A percentile compares a stretch with the other conserved stretches of the same genome.
Conservation (phyloP, 2,113 vertebrate genomes). For the Genyomyrus donnyi region DNA sequence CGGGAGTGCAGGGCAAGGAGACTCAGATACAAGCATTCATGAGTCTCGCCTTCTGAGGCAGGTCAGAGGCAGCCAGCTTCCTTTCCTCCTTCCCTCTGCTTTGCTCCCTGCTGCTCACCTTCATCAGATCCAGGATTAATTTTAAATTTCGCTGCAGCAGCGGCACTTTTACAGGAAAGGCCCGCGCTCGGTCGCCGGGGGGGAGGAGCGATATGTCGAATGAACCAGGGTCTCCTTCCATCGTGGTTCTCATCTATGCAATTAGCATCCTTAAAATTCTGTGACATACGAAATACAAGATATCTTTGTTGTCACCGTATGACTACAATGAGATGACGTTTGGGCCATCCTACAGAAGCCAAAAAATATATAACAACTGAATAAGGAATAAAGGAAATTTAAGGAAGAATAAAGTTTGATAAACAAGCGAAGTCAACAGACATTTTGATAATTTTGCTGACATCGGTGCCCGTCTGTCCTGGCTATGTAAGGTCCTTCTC, state of each 20-base stretch:
- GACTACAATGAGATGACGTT: no score
- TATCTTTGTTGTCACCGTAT: no score
- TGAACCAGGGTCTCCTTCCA: background rate
- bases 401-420: background rate
- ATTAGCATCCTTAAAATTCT: background rate
- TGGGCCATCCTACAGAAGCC: no score
- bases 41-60: background rate
- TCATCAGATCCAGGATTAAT: conserved; percentile 5
- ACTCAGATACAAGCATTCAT: background rate
- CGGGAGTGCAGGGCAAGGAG: background rate
- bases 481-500: background rate
- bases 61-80: background rate
- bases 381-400: background rate
- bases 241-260: background rate
- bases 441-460: background rate
- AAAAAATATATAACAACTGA: background rate
- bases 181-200: background rate
- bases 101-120: background rate
- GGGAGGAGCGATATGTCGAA: background rate
- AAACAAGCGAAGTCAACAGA: background rate
- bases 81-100: background rate
- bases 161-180: background rate
- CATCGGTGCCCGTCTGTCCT: background rate
- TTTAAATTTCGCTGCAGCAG: background rate
- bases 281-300: background rate